These are phyloP conservation scores for Phymorhynchus buccinoides DNA, from an alignment of 1,140 invertebrate genomes.

Conservation along the genomic window DNA sequence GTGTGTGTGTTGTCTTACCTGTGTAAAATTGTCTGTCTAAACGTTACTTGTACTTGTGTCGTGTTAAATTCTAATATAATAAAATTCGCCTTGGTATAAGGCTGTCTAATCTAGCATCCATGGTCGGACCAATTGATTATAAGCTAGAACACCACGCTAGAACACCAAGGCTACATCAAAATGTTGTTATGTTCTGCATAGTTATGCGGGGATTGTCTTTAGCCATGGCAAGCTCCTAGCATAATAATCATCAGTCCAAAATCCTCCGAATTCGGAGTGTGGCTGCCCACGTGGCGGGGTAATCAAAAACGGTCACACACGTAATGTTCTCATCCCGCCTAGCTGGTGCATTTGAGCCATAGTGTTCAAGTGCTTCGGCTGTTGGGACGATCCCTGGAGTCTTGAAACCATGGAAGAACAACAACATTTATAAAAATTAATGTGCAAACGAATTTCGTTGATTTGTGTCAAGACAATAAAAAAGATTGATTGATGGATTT, in stretches of 20 bases:
- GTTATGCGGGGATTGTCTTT: no score
- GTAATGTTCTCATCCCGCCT: no score
- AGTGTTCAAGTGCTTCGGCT: no score
- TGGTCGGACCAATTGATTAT: neutral
- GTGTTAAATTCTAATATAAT: neutral
- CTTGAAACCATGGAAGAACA: no score
- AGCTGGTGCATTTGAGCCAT: no score
- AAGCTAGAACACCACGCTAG: neutral
- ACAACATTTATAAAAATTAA: neutral
- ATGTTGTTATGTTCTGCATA: neutral
- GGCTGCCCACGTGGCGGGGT: no score
- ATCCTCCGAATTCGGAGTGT: no score
- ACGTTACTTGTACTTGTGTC: neutral
- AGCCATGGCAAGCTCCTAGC: no score
- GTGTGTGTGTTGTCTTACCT: neutral
- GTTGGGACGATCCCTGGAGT: no score
- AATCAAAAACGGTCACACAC: no score
- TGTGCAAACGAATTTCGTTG: neutral
- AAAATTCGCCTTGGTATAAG: neutral
- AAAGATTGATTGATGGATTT: neutral
- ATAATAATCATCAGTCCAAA: no score
- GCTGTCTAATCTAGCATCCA: neutral
- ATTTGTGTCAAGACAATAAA: neutral
- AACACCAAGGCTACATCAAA: neutral
- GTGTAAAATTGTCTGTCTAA: neutral